Base-by-base conservation (phyloP, 2,797 vertebrate genomes). In the Naso thynnoides region DNA sequence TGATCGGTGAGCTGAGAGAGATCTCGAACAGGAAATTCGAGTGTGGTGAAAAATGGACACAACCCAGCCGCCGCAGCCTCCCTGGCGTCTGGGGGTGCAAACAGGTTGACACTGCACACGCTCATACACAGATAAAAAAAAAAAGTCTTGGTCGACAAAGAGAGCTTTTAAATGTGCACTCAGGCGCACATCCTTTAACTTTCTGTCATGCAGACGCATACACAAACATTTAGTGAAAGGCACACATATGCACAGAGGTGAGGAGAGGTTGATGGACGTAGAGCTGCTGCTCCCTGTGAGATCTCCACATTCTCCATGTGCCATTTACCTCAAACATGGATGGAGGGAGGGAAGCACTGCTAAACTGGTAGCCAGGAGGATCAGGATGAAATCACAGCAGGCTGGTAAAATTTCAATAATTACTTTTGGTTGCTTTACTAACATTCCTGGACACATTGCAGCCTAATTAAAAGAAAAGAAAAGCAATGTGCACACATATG, bases 241-340 rank as follows among this genome's bases (percentile, higher is more conserved):
- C 68, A 38, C 56, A 26, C 60, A 74, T 36, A 73, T 58, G 64
- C 55, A 27, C 50, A 69, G 62, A 60, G 41, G 82, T 81, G 84
- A 75, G 67, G 82, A 79, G 73, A 76, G 58, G 66, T 60, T 79
- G 87, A 89, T 68, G 70, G 84, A 90, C 66, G 42, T 44, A 5
- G 78, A 38, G 81, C 71, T 73, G 78, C 82, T 31, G 82, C 81
- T 81, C 77, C 82, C 86, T 78, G 75, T 71, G 79, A 88, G 87
- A 79, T 84, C 80, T 65, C 54, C 61, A 74, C 84, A 71, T 83
- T 86, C 87, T 88, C 83, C 60, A 62, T 81, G 76, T 90, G 85
- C 80, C 86, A 87, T 89, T 90, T 84, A 76, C 56, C 78, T 74
- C 52, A 49, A 65, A 82, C 88, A 90, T 79, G 82, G 89, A 67